Conservation (phyloP, 2,113 vertebrate genomes). For the Alethe castanea region DNA sequence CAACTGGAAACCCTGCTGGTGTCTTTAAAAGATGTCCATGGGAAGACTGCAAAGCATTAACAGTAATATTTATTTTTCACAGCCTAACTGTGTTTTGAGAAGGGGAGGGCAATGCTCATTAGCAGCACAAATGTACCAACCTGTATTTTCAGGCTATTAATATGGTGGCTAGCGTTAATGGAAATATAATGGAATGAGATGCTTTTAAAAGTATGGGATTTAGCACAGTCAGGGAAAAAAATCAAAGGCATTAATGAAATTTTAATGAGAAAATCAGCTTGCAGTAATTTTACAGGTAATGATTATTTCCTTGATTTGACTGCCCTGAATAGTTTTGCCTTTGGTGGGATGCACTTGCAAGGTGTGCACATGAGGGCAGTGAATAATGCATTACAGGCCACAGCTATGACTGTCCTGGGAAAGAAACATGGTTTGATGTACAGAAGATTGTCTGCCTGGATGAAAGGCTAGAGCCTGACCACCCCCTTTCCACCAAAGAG, state of each 20-base stretch:
- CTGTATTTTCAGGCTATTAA: conserved; percentile 13
- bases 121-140: background rate
- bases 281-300: conserved; percentile 50
- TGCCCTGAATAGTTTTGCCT: background rate
- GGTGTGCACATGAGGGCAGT: background rate
- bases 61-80: background rate
- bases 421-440: background rate
- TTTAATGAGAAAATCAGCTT: conserved; percentile 61
- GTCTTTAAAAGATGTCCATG: background rate
- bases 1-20: background rate
- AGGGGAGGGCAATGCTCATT: background rate
- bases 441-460: background rate
- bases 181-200: conserved; percentile 34
- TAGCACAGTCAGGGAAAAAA: background rate
- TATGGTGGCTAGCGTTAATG: conserved; percentile 30
- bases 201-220: conserved; percentile 24
- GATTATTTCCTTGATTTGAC: conserved; percentile 12
- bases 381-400: background rate
- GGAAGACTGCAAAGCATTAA: background rate
- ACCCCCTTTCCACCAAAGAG: background rate
- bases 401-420: background rate
- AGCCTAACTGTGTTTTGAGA: background rate
- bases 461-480: background rate
- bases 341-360: background rate
- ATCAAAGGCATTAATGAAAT: conserved; percentile 35